Percentiles rank a stretch among this genome's conserved stretches.
phyloP scores from a whole-genome alignment of 2,797 vertebrate species.

The Aulostomus chinensis region DNA sequence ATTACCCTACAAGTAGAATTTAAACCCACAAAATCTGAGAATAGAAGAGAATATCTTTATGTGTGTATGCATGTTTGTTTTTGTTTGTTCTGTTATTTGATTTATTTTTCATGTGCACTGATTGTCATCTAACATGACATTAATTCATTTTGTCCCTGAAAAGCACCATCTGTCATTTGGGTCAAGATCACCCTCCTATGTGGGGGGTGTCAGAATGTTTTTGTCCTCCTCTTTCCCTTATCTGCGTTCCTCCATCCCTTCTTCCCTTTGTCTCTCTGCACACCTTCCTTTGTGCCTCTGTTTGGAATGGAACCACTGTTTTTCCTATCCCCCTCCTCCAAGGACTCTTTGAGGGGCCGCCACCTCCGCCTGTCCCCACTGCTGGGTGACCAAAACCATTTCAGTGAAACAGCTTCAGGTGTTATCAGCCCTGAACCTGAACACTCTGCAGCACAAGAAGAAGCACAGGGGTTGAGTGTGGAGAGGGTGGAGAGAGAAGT shows the following conservation, averaged over 20 bases:
- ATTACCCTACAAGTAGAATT: too few relatives aligned
- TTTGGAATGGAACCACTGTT: conserved; percentile 39
- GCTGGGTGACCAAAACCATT: conserved; percentile 41
- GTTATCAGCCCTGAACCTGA: conserved; percentile 36
- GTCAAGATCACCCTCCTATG: neutral
- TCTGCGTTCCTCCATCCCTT: conserved; percentile 37
- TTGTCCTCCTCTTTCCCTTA: conserved; percentile 32
- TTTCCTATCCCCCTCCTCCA: conserved; percentile 34
- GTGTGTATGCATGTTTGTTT: too few relatives aligned
- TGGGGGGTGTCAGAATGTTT: neutral
- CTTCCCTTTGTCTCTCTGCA: conserved; percentile 59
- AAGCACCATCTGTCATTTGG: conserved; percentile 5
- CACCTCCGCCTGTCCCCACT: conserved; percentile 44
- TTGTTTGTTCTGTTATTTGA: too few relatives aligned
- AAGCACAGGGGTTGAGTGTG: conserved; percentile 3
- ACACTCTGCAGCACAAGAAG: conserved; percentile 19
- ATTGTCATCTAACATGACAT: too few relatives aligned
- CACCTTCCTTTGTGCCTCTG: conserved; percentile 42
- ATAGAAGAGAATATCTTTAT: too few relatives aligned
- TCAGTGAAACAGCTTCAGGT: conserved; percentile 36
- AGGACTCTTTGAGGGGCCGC: conserved; percentile 78
- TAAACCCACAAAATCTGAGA: too few relatives aligned
- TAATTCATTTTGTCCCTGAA: neutral
- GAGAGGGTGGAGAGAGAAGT: conserved; percentile 1
- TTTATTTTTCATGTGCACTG: too few relatives aligned